Evolutionary conservation across 1,140 invertebrate species (phyloP), one percentile per base, ranked within the genome.

Genomic region (Plectrocnemia conspersa): DNA sequence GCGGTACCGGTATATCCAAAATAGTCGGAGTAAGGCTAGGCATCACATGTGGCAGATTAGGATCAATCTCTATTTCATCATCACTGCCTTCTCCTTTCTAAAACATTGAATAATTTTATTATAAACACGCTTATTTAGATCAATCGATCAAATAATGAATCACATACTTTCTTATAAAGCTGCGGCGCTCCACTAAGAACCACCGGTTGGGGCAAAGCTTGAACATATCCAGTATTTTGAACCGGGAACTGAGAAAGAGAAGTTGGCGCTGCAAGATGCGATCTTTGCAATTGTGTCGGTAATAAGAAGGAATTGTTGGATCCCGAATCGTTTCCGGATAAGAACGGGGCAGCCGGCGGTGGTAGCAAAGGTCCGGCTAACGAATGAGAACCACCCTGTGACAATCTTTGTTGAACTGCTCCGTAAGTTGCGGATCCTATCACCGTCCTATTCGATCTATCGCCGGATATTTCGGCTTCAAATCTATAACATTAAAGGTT

Each of bases 381-480:
- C 69, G 71, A 59, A 66, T 70, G 54, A 61, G 73, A 59, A 49
- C 75, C 65, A 44, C 74, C 55, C 61, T 73, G 79, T 58, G 70
- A 76, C 38, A 86, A 63, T 62, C 81, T 79, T 59, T 83, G 76
- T 57, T 84, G 79, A 7, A 84, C 80, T 65, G 81, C 78, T 62
- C 75, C 80, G 64, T 83, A 85, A 2, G 84, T 85, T 57, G 80
- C 81, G 3, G 79, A 77, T 10, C 79, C 81, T 24, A 86, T 86
- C 11, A 85, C 80, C 10, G 81, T 79, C 15, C 81, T 73, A 3
- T 79, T 74, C 42, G 77, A 71, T n/a, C 69, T 66, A 42, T 72
- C 72, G 45, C 80, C 80, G 4, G 86, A 84, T 56, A 90, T 91
- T 73, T 91, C 89, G n/a, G 88, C 87, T 66, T 91, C 89, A 69